Percentiles rank a stretch among this genome's conserved stretches.
Conservation (phyloP, 2,888 invertebrate species). For the Ectemnius lituratus region DNA sequence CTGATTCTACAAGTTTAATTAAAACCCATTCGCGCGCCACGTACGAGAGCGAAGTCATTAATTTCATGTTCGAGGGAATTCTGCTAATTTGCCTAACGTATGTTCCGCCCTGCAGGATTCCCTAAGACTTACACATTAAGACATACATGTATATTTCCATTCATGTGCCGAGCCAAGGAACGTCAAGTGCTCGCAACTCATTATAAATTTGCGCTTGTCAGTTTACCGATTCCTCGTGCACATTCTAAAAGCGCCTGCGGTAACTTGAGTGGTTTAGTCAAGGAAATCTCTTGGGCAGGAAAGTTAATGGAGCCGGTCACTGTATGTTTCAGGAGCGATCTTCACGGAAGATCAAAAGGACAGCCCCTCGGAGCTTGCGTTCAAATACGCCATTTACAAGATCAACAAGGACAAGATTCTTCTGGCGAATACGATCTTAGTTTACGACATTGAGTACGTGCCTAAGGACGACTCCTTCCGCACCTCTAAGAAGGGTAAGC, state of each 20-base stretch:
- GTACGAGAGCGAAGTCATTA: conserved; percentile 53
- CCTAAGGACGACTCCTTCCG: conserved; percentile 94
- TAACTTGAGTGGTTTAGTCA: no score
- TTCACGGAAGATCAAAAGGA: conserved; percentile 94
- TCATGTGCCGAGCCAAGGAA: no score
- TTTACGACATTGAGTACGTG: conserved; percentile 96
- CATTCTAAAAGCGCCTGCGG: no score
- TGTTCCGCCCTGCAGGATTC: conserved; percentile 27
- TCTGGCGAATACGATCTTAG: conserved; percentile 90
- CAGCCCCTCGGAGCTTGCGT: conserved; percentile 92
- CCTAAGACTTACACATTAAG: not conserved
- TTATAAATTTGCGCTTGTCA: no score
- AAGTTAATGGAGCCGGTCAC: no score
- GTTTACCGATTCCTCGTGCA: no score
- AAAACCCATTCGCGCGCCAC: conserved; percentile 55
- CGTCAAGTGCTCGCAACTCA: no score
- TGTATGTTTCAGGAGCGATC: conserved; percentile 86
- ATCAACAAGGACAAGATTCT: conserved; percentile 93
- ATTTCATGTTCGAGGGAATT: conserved; percentile 54
- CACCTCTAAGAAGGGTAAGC: conserved; percentile 92
- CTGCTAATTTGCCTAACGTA: conserved; percentile 21
- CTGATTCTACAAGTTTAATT: conserved; percentile 65
- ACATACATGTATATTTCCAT: no score
- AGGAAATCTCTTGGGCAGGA: no score
- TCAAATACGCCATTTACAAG: conserved; percentile 95